A percentile compares a stretch with the other conserved stretches of the same genome.
phyloP scores from a whole-genome alignment of 2,888 invertebrate genomes.

The Agrotis exclamationis region DNA sequence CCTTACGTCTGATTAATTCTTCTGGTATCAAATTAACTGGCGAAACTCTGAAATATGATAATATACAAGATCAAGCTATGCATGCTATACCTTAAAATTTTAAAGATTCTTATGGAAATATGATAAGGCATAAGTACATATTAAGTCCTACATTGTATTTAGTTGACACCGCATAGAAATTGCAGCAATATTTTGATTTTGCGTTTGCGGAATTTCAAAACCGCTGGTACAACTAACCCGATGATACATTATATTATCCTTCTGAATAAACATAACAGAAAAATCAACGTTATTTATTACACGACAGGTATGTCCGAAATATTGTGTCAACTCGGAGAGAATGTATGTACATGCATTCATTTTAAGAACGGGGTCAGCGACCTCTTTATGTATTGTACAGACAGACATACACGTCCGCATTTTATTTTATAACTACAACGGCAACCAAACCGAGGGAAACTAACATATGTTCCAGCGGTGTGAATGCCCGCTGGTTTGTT shows the following conservation, averaged over 20 bases:
- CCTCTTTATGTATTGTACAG: conserved; percentile 84
- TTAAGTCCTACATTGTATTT: background rate
- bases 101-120: background rate
- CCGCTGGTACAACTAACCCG: background rate
- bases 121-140: background rate
- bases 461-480: conserved; percentile 75
- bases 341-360: conserved; percentile 70
- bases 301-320: conserved; percentile 46
- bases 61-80: background rate
- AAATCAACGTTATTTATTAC: conserved; percentile 28
- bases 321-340: conserved; percentile 66
- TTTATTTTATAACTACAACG: conserved; percentile 82
- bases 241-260: conserved; percentile 2
- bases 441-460: conserved; percentile 72
- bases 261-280: conserved; percentile 16
- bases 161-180: background rate
- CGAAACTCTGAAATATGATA: background rate
- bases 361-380: conserved; percentile 78
- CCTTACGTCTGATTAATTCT: conserved; percentile 26
- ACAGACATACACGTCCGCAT: conserved; percentile 85
- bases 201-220: background rate
- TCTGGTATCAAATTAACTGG: background rate
- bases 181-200: too few relatives aligned
- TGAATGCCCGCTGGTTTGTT: conserved; percentile 79
- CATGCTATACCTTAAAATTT: background rate